Conservation (phyloP, 1,140 invertebrate species). For the Magallana angulata region DNA sequence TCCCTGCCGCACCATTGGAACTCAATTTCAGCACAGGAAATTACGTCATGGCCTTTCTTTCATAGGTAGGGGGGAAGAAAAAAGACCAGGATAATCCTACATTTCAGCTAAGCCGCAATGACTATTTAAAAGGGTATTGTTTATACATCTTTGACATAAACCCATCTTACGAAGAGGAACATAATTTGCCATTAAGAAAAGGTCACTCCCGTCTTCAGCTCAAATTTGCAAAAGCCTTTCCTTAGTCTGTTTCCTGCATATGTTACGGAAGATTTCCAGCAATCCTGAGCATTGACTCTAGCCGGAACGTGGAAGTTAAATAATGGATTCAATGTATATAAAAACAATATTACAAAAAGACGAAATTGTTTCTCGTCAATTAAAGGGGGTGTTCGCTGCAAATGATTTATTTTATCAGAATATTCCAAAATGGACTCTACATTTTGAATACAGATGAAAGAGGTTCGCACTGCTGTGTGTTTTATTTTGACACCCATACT, state of each 20-base stretch:
- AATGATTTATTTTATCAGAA: background rate
- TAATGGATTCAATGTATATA: background rate
- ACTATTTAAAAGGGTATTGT: constrained; percentile 23
- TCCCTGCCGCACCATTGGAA: constrained; percentile 17
- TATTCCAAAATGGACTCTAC: background rate
- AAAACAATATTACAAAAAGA: constrained; percentile 13
- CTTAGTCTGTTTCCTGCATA: constrained; percentile 15
- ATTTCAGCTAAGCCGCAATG: background rate
- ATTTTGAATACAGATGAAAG: constrained; percentile 30
- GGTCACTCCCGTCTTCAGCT: constrained; percentile 39
- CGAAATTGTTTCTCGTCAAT: background rate
- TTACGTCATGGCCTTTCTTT: constrained; percentile 9
- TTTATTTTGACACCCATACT: too few relatives aligned
- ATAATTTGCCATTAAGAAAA: constrained; percentile 36
- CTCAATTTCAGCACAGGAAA: constrained; percentile 12
- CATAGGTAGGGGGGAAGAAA: background rate
- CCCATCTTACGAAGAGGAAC: background rate
- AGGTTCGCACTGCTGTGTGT: constrained; percentile 8
- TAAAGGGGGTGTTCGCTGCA: constrained; percentile 20
- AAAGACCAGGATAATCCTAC: background rate
- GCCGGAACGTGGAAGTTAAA: constrained; percentile 37
- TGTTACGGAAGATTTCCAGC: constrained; percentile 33
- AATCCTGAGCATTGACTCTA: constrained; percentile 21
- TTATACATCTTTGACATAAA: constrained; percentile 28
- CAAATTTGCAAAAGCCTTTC: constrained; percentile 24